Evolutionary conservation across 2,113 vertebrate species (phyloP).

Genomic region (Gadus chalcogrammus): DNA sequence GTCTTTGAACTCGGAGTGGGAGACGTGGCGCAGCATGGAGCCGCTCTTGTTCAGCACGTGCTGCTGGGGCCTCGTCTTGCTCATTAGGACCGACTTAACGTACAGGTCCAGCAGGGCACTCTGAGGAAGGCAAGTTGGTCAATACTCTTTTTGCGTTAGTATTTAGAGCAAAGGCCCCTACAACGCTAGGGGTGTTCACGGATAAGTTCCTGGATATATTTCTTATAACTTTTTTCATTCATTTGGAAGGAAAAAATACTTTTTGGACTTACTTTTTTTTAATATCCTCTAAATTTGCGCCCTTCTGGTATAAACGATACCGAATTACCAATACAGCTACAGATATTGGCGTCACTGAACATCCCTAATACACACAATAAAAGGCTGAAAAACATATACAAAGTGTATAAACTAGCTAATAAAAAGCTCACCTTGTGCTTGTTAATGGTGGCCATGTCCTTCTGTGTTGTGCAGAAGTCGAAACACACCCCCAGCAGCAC

Average conservation of each 20-base stretch:
- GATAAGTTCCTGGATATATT: too few relatives aligned
- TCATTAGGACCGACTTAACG: constrained; percentile 92
- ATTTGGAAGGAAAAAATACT: too few relatives aligned
- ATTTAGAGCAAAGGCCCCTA: too few relatives aligned
- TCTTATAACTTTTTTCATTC: too few relatives aligned
- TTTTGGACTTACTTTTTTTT: too few relatives aligned
- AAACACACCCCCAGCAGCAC: constrained; percentile 83
- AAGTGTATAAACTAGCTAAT: neutral
- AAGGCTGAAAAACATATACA: too few relatives aligned
- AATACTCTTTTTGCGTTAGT: neutral
- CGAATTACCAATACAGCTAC: too few relatives aligned
- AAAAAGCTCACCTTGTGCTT: constrained; percentile 78
- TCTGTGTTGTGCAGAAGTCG: constrained; percentile 85
- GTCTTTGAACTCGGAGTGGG: constrained; percentile 91
- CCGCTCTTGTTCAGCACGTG: constrained; percentile 85
- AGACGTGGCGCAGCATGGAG: constrained; percentile 84
- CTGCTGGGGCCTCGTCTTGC: constrained; percentile 88
- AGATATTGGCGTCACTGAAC: too few relatives aligned
- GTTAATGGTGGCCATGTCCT: constrained; percentile 78
- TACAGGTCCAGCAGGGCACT: constrained; percentile 87
- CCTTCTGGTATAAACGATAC: too few relatives aligned
- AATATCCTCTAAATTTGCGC: too few relatives aligned
- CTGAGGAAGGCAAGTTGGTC: constrained; percentile 60
- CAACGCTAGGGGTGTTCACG: neutral
- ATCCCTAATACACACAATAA: too few relatives aligned